These are phyloP conservation scores for Cladopsammia gracilis DNA, from an alignment of 64 coral and sea anemone species.

Conservation along the genomic window DNA sequence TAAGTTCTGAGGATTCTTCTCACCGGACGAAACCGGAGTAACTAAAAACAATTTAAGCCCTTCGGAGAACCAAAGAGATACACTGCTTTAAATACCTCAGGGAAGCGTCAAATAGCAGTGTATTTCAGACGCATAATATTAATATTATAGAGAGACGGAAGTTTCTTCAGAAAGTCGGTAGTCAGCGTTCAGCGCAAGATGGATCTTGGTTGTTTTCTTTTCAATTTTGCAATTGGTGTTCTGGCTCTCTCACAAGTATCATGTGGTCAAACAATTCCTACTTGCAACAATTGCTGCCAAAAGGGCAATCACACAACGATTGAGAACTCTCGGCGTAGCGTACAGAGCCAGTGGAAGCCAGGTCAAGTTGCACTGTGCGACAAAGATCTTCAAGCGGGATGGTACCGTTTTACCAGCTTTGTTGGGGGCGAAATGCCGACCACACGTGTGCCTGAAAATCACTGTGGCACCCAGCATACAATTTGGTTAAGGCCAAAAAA, in stretches of 20 bases:
- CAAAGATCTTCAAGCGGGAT: conserved; percentile 2
- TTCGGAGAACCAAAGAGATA: too few species aligned
- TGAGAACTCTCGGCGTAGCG: conserved; percentile 23
- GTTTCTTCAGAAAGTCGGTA: too few species aligned
- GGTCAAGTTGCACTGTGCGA: conserved; percentile 33
- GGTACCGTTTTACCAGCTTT: conserved; percentile 53
- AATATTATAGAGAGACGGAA: too few species aligned
- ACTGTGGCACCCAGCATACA: conserved; percentile 19
- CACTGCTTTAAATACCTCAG: too few species aligned
- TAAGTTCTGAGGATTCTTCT: too few species aligned
- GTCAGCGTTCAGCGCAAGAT: neutral
- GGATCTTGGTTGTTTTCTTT: neutral
- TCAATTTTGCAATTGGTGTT: neutral
- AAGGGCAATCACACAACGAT: neutral
- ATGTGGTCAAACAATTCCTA: neutral
- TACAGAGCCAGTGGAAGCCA: neutral
- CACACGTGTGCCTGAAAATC: neutral
- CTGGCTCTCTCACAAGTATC: neutral
- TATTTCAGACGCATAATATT: too few species aligned
- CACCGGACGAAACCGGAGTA: too few species aligned
- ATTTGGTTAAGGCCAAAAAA: conserved; percentile 5
- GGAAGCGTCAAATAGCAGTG: too few species aligned
- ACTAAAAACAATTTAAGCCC: too few species aligned
- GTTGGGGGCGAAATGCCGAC: conserved; percentile 39
- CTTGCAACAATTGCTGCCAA: conserved; percentile 16